Base-by-base conservation (phyloP, 1,140 invertebrate genomes). In the Sitobion miscanthi region DNA sequence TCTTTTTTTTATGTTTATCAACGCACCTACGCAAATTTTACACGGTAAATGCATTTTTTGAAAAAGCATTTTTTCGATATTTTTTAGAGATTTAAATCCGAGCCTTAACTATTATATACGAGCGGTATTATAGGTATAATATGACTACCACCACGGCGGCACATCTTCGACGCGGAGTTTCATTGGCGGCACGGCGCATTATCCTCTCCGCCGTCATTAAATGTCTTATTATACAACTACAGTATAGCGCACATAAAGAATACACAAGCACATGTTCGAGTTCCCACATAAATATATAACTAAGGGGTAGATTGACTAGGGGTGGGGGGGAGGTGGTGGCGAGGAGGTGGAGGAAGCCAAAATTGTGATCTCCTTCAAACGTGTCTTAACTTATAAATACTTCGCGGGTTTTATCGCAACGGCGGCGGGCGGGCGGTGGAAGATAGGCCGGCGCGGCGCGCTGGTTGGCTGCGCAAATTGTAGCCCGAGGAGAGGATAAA, bases 381-480 rank as follows among this genome's bases (percentile, higher is more conserved):
- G 91, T 93, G 91, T 93, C 20, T 93, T 85, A 85, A 93, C 91
- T 93, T 93, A 85, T 93, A 93, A 93, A 90, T 62, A 93, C 77
- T 49, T 42, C 11, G 77, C 5, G 77, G 47, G 21, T 85, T 54
- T 83, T 82, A 77, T 82, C n/a, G 3, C 20, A n/a, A 25, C 45
- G 2, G 14, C 2, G 21, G 35, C 9, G 49, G 49, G n/a, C 1
- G 85, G n/a, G n/a, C 25, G 89, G 45, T 11, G 45, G 21, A 6
- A 45, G 35, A 25, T 6, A n/a, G 54, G 2, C 38, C 30, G 25
- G 25, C 42, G 17, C 62, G 82, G 42, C 89, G 52, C 6, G 77
- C 23, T 82, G 91, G 91, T 85, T 5, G 91, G 49, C 77, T 42
- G 91, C 82, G 35, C 91, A 85, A 93, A 93, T 93, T 93, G 49